These are phyloP conservation scores for Lissonota sp. DNA, from an alignment of 2,888 invertebrate species.

Conservation along the genomic window DNA sequence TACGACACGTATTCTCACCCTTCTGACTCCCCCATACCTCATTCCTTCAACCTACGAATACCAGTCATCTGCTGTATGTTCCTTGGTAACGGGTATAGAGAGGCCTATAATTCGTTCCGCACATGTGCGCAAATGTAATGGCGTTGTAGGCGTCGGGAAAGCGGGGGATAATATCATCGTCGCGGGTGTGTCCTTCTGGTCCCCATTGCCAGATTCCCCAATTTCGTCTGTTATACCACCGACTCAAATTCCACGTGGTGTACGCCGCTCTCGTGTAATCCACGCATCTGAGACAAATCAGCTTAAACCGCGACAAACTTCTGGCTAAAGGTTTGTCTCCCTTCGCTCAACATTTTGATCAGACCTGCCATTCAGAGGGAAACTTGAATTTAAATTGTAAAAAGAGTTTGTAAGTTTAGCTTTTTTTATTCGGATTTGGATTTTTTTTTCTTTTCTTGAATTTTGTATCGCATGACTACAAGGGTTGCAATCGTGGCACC, in stretches of 20 bases:
- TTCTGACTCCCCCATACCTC: slow-evolving; percentile 15
- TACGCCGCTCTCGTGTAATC: slow-evolving; percentile 19
- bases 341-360: neutral
- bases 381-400: too few species aligned
- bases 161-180: slow-evolving; percentile 67
- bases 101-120: slow-evolving; percentile 74
- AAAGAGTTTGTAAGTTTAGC: too few species aligned
- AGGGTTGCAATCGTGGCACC: too few species aligned
- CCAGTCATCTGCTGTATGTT: slow-evolving; percentile 69
- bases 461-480: too few species aligned
- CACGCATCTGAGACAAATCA: slow-evolving; percentile 56
- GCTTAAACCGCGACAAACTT: slow-evolving; percentile 52
- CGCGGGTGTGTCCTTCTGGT: slow-evolving; percentile 51
- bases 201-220: slow-evolving; percentile 47
- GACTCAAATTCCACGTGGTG: slow-evolving; percentile 19
- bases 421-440: too few species aligned
- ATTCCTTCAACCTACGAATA: slow-evolving; percentile 35
- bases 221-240: slow-evolving; percentile 2
- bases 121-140: slow-evolving; percentile 76
- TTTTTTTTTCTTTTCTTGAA: too few species aligned
- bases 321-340: slow-evolving; percentile 3
- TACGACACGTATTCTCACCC: slow-evolving; percentile 52
- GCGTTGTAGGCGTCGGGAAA: slow-evolving; percentile 67
- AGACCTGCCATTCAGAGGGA: too few species aligned
- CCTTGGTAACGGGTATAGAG: slow-evolving; percentile 64